These are phyloP conservation scores for Siphlonurus alternatus DNA, from an alignment of 2,888 invertebrate genomes.

Conservation along the genomic window DNA sequence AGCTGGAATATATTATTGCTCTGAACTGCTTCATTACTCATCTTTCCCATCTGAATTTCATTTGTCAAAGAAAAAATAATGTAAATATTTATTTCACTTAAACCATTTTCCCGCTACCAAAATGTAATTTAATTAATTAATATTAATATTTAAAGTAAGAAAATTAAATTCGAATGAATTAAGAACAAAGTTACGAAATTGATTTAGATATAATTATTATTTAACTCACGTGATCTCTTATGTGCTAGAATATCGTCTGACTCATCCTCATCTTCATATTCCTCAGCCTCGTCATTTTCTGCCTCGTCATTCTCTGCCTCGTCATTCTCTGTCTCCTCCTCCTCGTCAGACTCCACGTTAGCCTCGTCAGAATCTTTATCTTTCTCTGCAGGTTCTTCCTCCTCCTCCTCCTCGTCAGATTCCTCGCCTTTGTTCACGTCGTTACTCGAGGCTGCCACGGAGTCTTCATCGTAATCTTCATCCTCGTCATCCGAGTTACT, in stretches of 20 bases:
- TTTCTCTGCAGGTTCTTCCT: neutral
- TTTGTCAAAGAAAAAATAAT: no score
- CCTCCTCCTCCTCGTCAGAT: neutral
- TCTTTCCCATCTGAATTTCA: no score
- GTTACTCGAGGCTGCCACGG: neutral
- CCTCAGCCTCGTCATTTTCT: neutral
- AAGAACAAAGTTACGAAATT: no score
- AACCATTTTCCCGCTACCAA: no score
- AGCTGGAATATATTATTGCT: no score
- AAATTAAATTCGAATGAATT: no score
- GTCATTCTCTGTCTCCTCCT: neutral
- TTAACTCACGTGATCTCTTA: conserved; percentile 2
- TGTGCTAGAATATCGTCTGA: neutral
- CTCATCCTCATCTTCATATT: neutral
- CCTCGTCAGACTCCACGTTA: neutral
- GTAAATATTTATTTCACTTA: no score
- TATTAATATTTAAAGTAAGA: no score
- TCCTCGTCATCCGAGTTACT: neutral
- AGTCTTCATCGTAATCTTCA: conserved; percentile 1
- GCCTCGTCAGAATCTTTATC: neutral
- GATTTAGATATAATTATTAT: no score
- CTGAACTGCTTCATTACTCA: no score
- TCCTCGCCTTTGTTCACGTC: neutral
- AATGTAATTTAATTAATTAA: no score
- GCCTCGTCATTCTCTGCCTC: neutral